These are phyloP conservation scores for Python bivittatus DNA, from an alignment of 2,113 vertebrate genomes.

Conservation along the genomic window DNA sequence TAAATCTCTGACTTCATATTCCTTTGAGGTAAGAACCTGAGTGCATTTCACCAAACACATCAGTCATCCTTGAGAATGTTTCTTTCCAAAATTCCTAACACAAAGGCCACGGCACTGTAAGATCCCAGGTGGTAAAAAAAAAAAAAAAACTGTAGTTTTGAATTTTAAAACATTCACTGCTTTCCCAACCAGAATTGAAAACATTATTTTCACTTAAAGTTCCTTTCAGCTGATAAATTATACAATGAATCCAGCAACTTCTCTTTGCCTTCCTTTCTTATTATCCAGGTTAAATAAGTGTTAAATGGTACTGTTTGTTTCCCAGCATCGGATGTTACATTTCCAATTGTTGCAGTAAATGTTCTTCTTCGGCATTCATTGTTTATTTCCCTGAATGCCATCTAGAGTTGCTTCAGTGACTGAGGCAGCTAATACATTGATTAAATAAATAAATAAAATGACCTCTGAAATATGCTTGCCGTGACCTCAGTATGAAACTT, in stretches of 20 bases:
- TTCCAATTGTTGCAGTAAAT: background rate
- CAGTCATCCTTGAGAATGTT: background rate
- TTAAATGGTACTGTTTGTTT: background rate
- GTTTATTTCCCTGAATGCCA: background rate
- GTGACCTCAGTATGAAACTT: constrained; percentile 28
- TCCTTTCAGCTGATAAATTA: constrained; percentile 30
- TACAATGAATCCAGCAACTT: background rate
- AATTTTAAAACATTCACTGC: background rate
- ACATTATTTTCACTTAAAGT: background rate
- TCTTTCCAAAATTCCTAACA: constrained; percentile 17
- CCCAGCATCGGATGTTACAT: background rate
- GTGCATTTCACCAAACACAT: background rate
- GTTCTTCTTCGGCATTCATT: background rate
- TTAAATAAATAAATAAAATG: background rate
- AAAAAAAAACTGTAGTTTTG: background rate
- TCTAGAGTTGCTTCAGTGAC: background rate
- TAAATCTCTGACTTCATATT: background rate
- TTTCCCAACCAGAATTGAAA: constrained; percentile 28
- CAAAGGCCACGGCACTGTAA: background rate
- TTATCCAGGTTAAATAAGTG: constrained; percentile 20
- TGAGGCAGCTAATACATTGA: background rate
- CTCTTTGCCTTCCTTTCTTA: constrained; percentile 28
- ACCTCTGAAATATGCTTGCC: constrained; percentile 13
- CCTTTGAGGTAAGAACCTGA: background rate
- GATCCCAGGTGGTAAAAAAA: background rate